These are phyloP conservation scores for Orthonychiurus folsomi DNA, from an alignment of 2,888 invertebrate species.

Conservation along the genomic window DNA sequence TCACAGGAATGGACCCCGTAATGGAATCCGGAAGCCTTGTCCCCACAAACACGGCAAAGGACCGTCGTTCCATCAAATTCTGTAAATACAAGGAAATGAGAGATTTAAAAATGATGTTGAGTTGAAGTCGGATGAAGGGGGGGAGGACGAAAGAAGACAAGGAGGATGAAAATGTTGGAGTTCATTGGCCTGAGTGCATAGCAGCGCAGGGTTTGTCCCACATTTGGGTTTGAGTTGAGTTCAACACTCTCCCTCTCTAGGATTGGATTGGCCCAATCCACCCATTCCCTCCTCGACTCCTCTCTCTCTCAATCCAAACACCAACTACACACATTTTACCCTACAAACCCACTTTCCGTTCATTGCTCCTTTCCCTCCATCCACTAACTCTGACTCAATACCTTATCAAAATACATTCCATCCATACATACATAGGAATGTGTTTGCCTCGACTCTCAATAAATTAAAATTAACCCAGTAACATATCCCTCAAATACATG, in stretches of 20 bases:
- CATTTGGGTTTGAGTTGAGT: neutral
- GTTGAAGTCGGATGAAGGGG: too few relatives aligned
- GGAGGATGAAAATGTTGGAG: too few relatives aligned
- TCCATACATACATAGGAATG: too few relatives aligned
- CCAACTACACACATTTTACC: neutral
- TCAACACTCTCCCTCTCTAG: neutral
- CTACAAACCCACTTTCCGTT: neutral
- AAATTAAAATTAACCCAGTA: too few relatives aligned
- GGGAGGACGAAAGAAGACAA: too few relatives aligned
- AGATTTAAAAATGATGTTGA: neutral
- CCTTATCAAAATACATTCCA: neutral
- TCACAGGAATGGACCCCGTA: conserved; percentile 99
- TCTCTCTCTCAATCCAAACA: neutral
- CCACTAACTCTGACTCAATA: neutral
- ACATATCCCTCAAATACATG: too few relatives aligned
- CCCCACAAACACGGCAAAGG: conserved; percentile 92
- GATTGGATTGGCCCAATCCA: neutral
- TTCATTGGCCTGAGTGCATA: neutral
- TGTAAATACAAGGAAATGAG: conserved; percentile 46
- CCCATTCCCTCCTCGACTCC: neutral
- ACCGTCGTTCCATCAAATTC: conserved; percentile 98
- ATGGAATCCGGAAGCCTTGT: conserved; percentile 97
- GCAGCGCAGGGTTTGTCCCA: neutral
- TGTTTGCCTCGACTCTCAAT: too few relatives aligned
- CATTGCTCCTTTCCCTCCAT: neutral